Base-by-base conservation (phyloP, 2,113 vertebrate species). In the Burhinus bistriatus region DNA sequence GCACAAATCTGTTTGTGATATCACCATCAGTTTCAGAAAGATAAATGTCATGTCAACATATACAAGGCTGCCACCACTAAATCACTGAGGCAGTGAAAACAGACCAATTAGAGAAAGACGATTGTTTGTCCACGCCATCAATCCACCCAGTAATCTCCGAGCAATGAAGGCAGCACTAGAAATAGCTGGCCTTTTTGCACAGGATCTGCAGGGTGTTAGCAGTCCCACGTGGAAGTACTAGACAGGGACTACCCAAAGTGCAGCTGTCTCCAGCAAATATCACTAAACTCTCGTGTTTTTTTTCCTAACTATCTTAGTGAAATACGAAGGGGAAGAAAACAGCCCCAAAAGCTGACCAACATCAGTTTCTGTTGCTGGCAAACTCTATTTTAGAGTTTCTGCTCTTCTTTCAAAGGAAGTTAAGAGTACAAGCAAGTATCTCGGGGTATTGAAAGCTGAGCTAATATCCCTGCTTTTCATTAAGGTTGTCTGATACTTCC, bases 401-500 rank as follows among this genome's bases (percentile, higher is more conserved):
- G 15, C 25, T 87, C 70, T 62, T 88, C 58, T 88, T 85, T 82
- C 66, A 85, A 49, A 87, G 47, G 64, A 93, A 89, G 30, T n/a
- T 40, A 76, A 73, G 32, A 93, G 80, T 16, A 83, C 22, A 89
- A 78, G 57, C 42, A 86, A 94, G 36, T 89, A 83, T 87, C 86
- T 82, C 62, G 65, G 86, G 61, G 61, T 93, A 89, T 7, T 91
- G 81, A 94, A 95, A 95, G 81, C 73, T 84, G 81, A 95, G 78
- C 77, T 95, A 82, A 82, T 89, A 87, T 65, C 51, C 44, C 95
- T 95, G 95, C 34, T 92, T 96, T 90, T 95, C 93, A 95, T 97
- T 96, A 95, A 61, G 15, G 21, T 72, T 87, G 72, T 36, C 89
- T 89, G 89, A 87, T 89, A 95, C 11, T 78, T 91, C 65, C 92